A percentile compares a stretch with the other conserved stretches of the same genome.
Conservation (phyloP, 2,113 vertebrate genomes). For the Poicephalus gulielmi region DNA sequence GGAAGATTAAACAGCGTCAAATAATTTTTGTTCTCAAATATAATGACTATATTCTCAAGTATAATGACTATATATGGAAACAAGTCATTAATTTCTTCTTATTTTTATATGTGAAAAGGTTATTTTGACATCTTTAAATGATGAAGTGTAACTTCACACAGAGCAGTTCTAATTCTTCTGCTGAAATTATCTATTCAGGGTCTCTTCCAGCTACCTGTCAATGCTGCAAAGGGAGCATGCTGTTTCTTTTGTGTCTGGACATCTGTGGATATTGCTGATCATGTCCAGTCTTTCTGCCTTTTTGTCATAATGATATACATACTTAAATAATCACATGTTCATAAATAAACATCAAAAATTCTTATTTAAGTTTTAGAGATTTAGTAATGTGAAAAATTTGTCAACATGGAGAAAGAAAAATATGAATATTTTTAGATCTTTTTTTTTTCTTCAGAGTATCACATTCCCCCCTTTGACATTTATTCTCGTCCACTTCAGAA, state of each 20-base stretch:
- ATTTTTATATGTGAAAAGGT: neutral
- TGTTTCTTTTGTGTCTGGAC: neutral
- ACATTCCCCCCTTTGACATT: neutral
- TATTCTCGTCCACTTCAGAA: neutral
- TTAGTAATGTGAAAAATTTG: neutral
- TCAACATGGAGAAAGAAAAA: neutral
- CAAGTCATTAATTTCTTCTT: neutral
- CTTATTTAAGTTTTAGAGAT: neutral
- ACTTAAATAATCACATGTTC: neutral
- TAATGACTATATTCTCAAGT: neutral
- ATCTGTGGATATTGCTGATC: neutral
- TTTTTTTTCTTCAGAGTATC: neutral
- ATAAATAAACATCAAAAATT: neutral
- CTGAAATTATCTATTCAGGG: neutral
- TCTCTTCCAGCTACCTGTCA: neutral
- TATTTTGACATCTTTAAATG: neutral
- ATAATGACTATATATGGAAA: neutral
- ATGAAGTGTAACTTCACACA: neutral
- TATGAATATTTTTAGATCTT: fast-evolving
- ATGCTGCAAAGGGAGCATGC: neutral
- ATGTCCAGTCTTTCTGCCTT: neutral
- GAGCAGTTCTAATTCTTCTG: neutral
- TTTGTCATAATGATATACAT: neutral
- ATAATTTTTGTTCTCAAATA: neutral
- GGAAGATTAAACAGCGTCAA: neutral